These are phyloP conservation scores for Onychomys arenicola DNA, from an alignment of 2,797 vertebrate species.

Conservation along the genomic window DNA sequence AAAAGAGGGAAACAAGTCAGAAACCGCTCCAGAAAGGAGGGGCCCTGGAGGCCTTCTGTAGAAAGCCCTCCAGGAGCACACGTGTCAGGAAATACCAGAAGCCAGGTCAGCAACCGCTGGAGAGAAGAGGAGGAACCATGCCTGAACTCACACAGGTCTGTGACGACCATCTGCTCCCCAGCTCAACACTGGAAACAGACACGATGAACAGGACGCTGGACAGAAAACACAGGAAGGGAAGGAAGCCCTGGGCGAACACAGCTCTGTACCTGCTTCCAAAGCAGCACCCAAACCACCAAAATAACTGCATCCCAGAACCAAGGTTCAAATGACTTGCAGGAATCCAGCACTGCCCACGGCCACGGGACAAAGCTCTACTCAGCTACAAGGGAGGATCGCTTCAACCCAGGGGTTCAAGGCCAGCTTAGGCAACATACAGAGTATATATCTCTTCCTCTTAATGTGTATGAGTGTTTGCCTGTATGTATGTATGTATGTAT, in stretches of 20 bases:
- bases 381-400: background rate
- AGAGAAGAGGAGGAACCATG: background rate
- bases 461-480: background rate
- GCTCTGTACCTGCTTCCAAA: background rate
- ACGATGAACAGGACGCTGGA: background rate
- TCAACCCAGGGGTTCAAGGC: background rate
- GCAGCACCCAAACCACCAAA: background rate
- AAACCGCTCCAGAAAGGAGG: background rate
- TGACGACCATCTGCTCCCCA: background rate
- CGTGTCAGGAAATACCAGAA: background rate
- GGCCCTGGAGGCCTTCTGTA: background rate
- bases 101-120: background rate
- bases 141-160: background rate
- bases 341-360: background rate
- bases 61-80: background rate
- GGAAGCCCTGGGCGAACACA: background rate
- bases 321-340: background rate
- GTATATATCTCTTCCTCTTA: background rate
- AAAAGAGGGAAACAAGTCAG: background rate
- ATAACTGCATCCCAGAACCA: background rate
- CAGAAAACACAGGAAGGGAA: conserved; percentile 4
- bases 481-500: background rate
- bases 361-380: background rate
- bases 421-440: background rate
- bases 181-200: background rate